These are phyloP conservation scores for Thera britannica DNA, from an alignment of 2,888 invertebrate species.

Conservation along the genomic window DNA sequence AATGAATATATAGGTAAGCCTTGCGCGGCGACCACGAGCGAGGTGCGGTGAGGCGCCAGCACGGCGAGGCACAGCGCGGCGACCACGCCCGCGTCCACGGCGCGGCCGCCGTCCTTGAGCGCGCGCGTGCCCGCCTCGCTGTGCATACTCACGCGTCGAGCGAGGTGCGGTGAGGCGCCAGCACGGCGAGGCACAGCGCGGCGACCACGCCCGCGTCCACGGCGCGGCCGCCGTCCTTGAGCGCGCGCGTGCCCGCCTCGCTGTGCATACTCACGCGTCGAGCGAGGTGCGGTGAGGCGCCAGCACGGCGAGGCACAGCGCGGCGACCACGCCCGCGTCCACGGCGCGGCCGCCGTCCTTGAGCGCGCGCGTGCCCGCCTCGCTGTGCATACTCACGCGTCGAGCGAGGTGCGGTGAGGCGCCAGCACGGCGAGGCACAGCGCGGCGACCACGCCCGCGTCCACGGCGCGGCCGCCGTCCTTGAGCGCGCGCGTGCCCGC, in stretches of 20 bases:
- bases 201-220: too few relatives aligned
- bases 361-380: constrained; percentile 69
- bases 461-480: too few relatives aligned
- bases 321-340: constrained; percentile 90
- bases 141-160: constrained; percentile 8
- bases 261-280: constrained; percentile 74
- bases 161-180: not conserved
- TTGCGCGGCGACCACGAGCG: not conserved
- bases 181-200: constrained; percentile 1
- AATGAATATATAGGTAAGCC: too few relatives aligned
- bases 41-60: not conserved
- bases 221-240: too few relatives aligned
- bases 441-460: constrained; percentile 78
- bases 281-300: constrained; percentile 90
- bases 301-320: constrained; percentile 90
- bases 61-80: not conserved
- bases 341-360: not conserved
- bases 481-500: constrained; percentile 52
- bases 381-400: constrained; percentile 87
- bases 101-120: not conserved
- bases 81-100: too few relatives aligned
- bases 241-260: not conserved
- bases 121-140: not conserved
- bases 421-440: constrained; percentile 90
- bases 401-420: constrained; percentile 90